Base-by-base conservation (phyloP, 1,140 invertebrate species). In the Lordiphosa mommai region DNA sequence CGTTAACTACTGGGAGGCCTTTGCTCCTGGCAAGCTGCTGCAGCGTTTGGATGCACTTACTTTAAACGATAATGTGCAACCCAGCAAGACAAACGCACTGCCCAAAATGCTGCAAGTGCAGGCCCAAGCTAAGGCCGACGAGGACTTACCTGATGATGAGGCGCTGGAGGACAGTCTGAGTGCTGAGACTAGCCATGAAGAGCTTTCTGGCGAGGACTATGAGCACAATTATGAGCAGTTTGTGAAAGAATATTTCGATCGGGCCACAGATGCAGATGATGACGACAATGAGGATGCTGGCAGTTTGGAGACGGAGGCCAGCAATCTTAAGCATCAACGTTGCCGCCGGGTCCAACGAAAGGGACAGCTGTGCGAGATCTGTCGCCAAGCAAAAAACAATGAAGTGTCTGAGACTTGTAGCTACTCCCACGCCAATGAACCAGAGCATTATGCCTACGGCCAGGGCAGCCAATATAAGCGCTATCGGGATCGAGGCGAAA, bases 181-280 rank as follows among this genome's bases (percentile, higher is more conserved):
- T 43, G 64, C 41, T 10, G 77, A 85, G 46, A 49, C 29, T n/a
- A 68, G 64, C 23, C 23, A 17, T 9, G 65, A 27, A 17, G 17
- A 44, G 4, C 55, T 44, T 12, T 84, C 72, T 43, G 64, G 53
- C 27, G 77, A 77, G 49, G 79, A 84, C 14, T 88, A 86, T 37
- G 86, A 88, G 41, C 67, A 53, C 23, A 86, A 68, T 29, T 88
- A 88, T 49, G 80, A 88, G 8, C 50, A 76, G 10, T 88, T 88
- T 48, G 86, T 88, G 30, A 63, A 66, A 0, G 41, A 84, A 34
- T 88, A 88, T 36, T 88, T 88, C 6, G 63, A 87, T 49, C 52
- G 69, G n/a, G 36, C 59, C 20, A 23, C 27, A 9, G 51, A 67
- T 5, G 47, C 50, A 13, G 32, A 29, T 9, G 56, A 59, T 9